Base-by-base conservation (phyloP, 2,888 invertebrate genomes). In the Pristionchus exspectatus region DNA sequence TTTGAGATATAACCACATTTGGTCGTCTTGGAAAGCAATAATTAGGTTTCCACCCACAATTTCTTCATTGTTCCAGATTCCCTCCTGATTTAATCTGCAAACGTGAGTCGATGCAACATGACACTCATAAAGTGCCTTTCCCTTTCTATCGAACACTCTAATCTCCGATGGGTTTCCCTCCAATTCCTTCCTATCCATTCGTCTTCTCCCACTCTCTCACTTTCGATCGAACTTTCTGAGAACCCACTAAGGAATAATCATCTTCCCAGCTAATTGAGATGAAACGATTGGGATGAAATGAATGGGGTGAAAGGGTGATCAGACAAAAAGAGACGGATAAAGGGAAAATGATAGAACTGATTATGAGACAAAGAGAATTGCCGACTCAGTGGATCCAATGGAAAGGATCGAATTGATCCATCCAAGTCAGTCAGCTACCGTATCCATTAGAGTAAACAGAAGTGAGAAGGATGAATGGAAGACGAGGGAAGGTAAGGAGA, bases 401-500 rank as follows among this genome's bases (percentile, higher is more conserved):
- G n/a, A 63, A n/a, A 24, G 50, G n/a, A 50, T 81, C n/a, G 21
- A 54, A 50, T 50, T 27, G 81, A 44, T 81, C 81, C 16, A 50
- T 21, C n/a, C 81, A 14, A 16, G 27, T 24, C 33, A 16, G 27
- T 24, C 33, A 16, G 12, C 74, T 81, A 81, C 81, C 38, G 44
- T 50, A 50, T 54, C 81, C 38, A 14, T 44, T 44, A 44, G 44
- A 44, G 44, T 44, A 84, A 56, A 59, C 54, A 84, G 30, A 21
- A 24, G 30, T 33, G 27, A 59, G 59, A 59, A 85, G 84, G 59
- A 59, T 85, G 84, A 85, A 85, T 85, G 84, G 84, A 56, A 85
- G 83, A 27, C 59, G n/a, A 85, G 59, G 30, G 30, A n/a, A 14
- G 81, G 84, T 33, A 85, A 85, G 84, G 50, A 59, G 33, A 56